Evolutionary conservation across 2,888 invertebrate genomes (phyloP).

Genomic region (Boloria selene): DNA sequence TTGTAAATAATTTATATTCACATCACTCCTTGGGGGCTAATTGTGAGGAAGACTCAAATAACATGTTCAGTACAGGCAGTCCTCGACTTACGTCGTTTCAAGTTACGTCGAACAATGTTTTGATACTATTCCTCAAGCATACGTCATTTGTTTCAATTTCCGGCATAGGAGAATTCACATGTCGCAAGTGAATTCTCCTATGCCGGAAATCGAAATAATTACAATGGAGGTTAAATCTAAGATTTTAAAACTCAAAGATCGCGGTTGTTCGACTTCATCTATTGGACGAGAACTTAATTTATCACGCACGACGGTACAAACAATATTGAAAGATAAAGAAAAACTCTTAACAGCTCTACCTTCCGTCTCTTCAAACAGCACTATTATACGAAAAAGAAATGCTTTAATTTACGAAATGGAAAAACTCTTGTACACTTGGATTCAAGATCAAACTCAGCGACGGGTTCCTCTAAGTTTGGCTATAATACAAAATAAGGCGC

Average conservation of each 20-base stretch:
- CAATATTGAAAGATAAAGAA: conserved; percentile 38
- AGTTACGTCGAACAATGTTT: conserved; percentile 23
- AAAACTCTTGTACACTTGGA: conserved; percentile 37
- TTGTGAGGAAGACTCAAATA: too few species aligned
- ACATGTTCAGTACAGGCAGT: conserved; percentile 10
- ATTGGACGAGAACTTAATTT: conserved; percentile 32
- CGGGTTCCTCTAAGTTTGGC: conserved; percentile 34
- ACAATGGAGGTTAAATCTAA: conserved; percentile 38
- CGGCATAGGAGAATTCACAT: conserved; percentile 26
- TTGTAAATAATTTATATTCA: too few species aligned
- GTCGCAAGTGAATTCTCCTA: conserved; percentile 10
- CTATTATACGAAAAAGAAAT: conserved; percentile 33
- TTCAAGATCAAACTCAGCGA: conserved; percentile 34
- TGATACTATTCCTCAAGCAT: conserved; percentile 30
- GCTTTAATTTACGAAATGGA: conserved; percentile 39
- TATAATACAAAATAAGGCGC: conserved; percentile 37
- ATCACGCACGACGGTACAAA: conserved; percentile 26
- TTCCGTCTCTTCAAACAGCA: conserved; percentile 35
- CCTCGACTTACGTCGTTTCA: conserved; percentile 13
- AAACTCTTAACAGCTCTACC: conserved; percentile 35
- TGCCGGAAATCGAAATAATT: too few species aligned
- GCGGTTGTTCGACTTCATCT: conserved; percentile 34
- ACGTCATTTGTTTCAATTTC: conserved; percentile 32
- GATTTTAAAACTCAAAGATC: conserved; percentile 37
- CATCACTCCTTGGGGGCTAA: too few species aligned